phyloP scores from a whole-genome alignment of 1,140 invertebrate genomes.

The Megathymus violae region DNA sequence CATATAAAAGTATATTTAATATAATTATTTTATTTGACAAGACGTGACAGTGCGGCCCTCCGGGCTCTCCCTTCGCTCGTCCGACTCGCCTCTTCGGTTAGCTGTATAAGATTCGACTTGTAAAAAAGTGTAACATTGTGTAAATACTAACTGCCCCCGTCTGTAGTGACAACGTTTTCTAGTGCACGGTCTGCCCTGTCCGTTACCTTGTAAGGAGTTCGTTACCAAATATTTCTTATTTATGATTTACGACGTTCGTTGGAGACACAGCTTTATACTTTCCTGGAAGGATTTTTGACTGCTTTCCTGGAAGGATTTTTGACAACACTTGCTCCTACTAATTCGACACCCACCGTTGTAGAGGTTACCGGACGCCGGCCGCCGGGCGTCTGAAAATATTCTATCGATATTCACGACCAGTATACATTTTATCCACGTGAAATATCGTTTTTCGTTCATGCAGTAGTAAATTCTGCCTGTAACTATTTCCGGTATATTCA shows the following conservation, averaged over 20 bases:
- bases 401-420: too few relatives aligned
- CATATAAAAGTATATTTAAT: background rate
- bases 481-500: too few relatives aligned
- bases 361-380: too few relatives aligned
- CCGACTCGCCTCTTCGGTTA: conserved; percentile 49
- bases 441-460: too few relatives aligned
- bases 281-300: conserved; percentile 23
- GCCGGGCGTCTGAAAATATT: too few relatives aligned
- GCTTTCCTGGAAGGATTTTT: too few relatives aligned
- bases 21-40: background rate
- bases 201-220: conserved; percentile 78
- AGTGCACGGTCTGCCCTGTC: conserved; percentile 55
- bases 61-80: conserved; percentile 3
- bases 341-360: background rate
- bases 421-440: too few relatives aligned
- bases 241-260: conserved; percentile 62
- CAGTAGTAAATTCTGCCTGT: too few relatives aligned
- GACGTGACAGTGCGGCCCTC: background rate
- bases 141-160: conserved; percentile 71
- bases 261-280: conserved; percentile 41
- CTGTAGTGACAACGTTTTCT: conserved; percentile 56
- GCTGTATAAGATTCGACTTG: conserved; percentile 63
- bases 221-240: conserved; percentile 83
- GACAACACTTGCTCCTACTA: conserved; percentile 10
- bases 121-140: conserved; percentile 73